A percentile compares a stretch with the other conserved stretches of the same genome.
These are phyloP conservation scores for Stichopus chloronotus DNA, from an alignment of 35 echinoderm and acorn worm genomes.

Conservation along the genomic window DNA sequence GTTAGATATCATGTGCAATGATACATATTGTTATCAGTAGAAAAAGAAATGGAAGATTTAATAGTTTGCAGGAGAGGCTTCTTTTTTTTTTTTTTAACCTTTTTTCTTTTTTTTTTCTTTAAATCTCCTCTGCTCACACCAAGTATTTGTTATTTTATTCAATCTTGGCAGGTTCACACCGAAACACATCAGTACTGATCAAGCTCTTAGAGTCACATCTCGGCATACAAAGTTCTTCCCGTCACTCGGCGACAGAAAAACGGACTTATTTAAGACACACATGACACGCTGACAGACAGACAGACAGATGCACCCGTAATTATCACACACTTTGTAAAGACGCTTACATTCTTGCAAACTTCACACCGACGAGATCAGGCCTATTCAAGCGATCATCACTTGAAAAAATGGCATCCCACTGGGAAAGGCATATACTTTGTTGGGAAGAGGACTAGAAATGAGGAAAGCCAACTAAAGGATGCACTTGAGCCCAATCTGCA, in stretches of 20 bases:
- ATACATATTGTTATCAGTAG: slow-evolving; percentile 12
- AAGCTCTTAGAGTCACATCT: slow-evolving; percentile 8
- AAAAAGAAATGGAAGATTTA: slow-evolving; percentile 23
- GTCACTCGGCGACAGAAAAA: not conserved
- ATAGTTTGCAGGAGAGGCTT: not conserved
- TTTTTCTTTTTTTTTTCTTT: not conserved
- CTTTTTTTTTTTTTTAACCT: not conserved
- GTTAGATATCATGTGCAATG: slow-evolving; percentile 1
- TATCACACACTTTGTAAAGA: not conserved
- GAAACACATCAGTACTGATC: slow-evolving; percentile 42
- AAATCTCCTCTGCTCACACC: not conserved
- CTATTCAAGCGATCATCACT: no score
- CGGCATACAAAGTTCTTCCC: not conserved
- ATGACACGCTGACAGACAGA: not conserved
- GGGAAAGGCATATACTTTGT: not conserved
- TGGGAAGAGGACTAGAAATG: not conserved
- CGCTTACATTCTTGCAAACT: not conserved
- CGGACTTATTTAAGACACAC: slow-evolving; percentile 8
- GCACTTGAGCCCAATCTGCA: not conserved
- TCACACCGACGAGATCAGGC: no score
- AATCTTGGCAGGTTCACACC: slow-evolving; percentile 33
- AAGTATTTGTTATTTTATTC: not conserved
- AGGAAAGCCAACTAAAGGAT: not conserved
- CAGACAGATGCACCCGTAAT: slow-evolving; percentile 6
- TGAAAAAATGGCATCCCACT: not conserved